Percentiles rank a stretch among this genome's conserved stretches.
Evolutionary conservation across 2,888 invertebrate species (phyloP).

Genomic region (Drepanosiphum platanoidis): DNA sequence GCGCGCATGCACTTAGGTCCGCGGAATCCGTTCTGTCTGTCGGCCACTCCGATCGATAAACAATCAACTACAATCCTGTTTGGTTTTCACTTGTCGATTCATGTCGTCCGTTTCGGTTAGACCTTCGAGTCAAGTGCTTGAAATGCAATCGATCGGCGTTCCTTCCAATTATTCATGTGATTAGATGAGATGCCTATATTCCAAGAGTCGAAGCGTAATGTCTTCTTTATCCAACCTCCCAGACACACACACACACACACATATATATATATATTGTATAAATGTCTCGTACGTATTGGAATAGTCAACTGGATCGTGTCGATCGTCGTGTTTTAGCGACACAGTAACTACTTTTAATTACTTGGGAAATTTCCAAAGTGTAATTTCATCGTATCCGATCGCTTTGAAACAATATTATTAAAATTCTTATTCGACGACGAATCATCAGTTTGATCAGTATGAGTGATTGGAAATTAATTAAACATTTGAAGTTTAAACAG

Average conservation of each 20-base stretch:
- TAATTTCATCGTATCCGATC: background rate
- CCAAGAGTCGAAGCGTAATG: background rate
- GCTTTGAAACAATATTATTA: background rate
- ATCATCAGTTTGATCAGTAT: background rate
- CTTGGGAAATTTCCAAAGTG: background rate
- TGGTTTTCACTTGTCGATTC: background rate
- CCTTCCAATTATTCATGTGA: background rate
- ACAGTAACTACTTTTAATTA: background rate
- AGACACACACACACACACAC: too few species aligned
- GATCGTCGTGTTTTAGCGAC: background rate
- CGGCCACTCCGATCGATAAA: background rate
- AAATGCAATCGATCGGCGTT: background rate
- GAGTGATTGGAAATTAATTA: slow-evolving; percentile 8
- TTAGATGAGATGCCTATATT: background rate
- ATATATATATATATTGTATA: too few species aligned
- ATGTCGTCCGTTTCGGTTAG: background rate
- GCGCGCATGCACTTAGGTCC: too few species aligned
- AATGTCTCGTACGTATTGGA: background rate
- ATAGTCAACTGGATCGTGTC: background rate
- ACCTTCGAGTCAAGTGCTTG: background rate
- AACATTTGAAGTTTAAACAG: slow-evolving; percentile 10
- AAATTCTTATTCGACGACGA: background rate
- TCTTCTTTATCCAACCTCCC: background rate
- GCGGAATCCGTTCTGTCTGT: background rate
- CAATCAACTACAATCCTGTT: background rate